Conservation (phyloP, 2,888 invertebrate genomes). For the Lochmaea capreae region DNA sequence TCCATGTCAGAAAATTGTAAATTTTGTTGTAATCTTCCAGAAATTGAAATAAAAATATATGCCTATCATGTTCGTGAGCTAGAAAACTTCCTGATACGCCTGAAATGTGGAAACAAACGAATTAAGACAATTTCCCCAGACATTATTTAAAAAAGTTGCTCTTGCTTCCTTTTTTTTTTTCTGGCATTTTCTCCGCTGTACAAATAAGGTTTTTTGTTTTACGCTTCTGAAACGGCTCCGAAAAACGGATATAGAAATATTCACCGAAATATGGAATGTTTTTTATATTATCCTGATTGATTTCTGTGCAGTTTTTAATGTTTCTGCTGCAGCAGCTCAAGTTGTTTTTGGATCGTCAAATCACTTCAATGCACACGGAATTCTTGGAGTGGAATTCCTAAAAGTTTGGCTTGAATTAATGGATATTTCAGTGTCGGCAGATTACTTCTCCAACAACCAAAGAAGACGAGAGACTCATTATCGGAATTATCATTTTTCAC, state of each 20-base stretch:
- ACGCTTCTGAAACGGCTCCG: not conserved
- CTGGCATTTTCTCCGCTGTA: not conserved
- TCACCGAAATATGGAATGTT: not conserved
- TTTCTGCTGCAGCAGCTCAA: slow-evolving; percentile 14
- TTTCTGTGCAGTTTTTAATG: slow-evolving; percentile 30
- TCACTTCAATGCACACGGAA: slow-evolving; percentile 26
- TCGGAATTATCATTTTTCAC: slow-evolving; percentile 27
- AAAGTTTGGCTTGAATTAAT: slow-evolving; percentile 30
- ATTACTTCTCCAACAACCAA: slow-evolving; percentile 11
- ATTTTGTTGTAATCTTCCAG: too few species aligned
- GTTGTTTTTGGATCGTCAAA: slow-evolving; percentile 26
- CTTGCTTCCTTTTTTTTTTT: not conserved
- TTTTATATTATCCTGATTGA: slow-evolving; percentile 13
- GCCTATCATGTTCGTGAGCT: too few species aligned
- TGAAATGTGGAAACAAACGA: too few species aligned
- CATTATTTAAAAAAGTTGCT: not conserved
- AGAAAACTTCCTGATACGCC: too few species aligned
- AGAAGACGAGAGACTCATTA: slow-evolving; percentile 24
- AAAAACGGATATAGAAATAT: not conserved
- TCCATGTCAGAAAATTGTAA: too few species aligned
- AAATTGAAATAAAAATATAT: too few species aligned
- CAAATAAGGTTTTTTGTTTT: not conserved
- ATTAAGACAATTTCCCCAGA: too few species aligned
- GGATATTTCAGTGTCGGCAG: slow-evolving; percentile 27
- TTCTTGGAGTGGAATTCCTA: slow-evolving; percentile 27